Evolutionary conservation across 2,888 invertebrate genomes (phyloP), one percentile per base, ranked within the genome.

Genomic region (Trissolcus japonicus): DNA sequence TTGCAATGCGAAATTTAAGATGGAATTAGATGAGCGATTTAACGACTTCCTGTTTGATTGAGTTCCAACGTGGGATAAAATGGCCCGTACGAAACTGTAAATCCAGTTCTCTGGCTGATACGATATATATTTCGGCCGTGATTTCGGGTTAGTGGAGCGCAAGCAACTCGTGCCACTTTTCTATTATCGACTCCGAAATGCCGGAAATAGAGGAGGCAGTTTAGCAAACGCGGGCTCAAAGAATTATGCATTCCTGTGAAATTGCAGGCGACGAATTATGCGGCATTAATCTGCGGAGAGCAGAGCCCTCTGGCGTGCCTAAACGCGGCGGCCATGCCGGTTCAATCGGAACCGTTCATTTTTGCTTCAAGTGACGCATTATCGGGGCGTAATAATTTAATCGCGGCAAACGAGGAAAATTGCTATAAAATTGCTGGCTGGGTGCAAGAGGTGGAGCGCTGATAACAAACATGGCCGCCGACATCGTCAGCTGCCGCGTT

Each of bases 341-440:
- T 41, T 51, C n/a, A 65, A 68, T 75, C 41, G 50, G 41, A 56
- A 57, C 66, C 11, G 72, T 62, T 71, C 72, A 79, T 56, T 83
- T 80, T 81, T 74, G 84, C 84, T 81, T 76, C 74, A 35, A 63
- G 82, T 72, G 17, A 61, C 29, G 75, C 78, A 82, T 80, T 81
- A 83, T 82, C 82, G 80, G 79, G 79, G 81, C 72, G 78, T 82
- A 83, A 86, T 85, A 85, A 85, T 83, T 83, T 84, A 86, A 88
- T 87, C 86, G 82, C 81, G 81, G 79, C 80, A 85, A 88, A 87
- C 82, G 85, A 85, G 87, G 87, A 87, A 88, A 88, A 88, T 88
- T 88, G 86, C 84, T 88, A 87, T 86, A 84, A 88, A 88, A 88
- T 88, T 88, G 86, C 85, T 82, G 80, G 84, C 86, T 85, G 80